Evolutionary conservation across 2,113 vertebrate species (phyloP), one percentile per base, ranked within the genome.

Genomic region (Paracanthobrama guichenoti): DNA sequence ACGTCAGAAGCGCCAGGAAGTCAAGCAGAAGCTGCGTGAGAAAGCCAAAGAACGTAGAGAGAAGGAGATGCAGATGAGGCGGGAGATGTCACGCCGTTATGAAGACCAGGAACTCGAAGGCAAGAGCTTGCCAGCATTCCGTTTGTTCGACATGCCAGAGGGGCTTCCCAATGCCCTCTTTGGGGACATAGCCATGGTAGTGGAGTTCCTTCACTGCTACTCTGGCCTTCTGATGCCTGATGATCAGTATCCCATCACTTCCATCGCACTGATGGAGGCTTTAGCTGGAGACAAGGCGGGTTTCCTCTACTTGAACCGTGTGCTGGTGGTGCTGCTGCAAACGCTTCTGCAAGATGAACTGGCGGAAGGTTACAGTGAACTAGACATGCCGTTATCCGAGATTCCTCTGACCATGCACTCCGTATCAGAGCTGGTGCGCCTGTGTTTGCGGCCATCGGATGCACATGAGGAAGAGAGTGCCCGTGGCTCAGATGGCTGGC

Each of bases 321-420:
- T 98, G 0, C 89, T 99, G 84, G 96, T 99, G 88, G 96, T 98
- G 83, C 94, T 99, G 42, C 92, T 99, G 13, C 97, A 99, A 92
- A 99, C 98, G 1, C 90, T 99, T 84, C 92, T 99, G 24, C 98
- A 99, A 88, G 98, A 99, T 20, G 98, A 99, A 90, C 95, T 98
- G 64, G 98, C 98, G 0, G 98, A 99, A 83, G 97, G 97, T 89
- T 99, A 99, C 82, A 96, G 95, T 3, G 98, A 99, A 85, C 92
- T 99, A 9, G 97, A 97, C 31, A 97, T 99, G 95, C 94, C 96
- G 24, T 91, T 99, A 4, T 99, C 97, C 0, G 98, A 99, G 92
- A 99, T 99, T 88, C 98, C 98, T 0, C 95, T 99, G 2, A 99
- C 97, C 1, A 88, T 98, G 90, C 97, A 99, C 89, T 99, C 98